Evolutionary conservation across 2,797 vertebrate species (phyloP), one percentile per base, ranked within the genome.

Genomic region (Microctenopoma lineatum): DNA sequence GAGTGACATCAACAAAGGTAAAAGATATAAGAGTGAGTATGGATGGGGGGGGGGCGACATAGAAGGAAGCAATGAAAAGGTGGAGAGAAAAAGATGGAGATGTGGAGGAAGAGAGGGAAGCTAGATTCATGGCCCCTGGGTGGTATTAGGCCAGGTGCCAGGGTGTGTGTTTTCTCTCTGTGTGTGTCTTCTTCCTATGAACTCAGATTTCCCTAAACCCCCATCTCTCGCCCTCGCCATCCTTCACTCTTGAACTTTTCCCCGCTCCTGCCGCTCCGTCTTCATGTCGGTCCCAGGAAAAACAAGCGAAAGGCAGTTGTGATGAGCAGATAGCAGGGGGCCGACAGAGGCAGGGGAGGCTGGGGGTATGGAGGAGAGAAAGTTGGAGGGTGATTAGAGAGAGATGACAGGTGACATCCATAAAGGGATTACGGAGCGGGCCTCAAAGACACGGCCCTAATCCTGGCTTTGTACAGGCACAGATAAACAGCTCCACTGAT

Each of bases 391-490:
- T 90, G 92, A 92, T 93, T 92, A 89, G 90, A 87, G 86, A 80
- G 86, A 91, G 91, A 92, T 92, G 93, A 93, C 92, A 93, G 93
- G 92, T 93, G 92, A 93, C 91, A 92, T 92, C 91, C 90, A 90
- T 90, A 89, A 90, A 93, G 88, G 92, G 92, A 93, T 93, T 93
- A 93, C 53, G 67, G 84, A 74, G 85, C 77, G 70, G 90, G 84
- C 90, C 89, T 90, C 89, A 92, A 91, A 92, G 87, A 90, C 91
- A 89, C 88, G 84, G 84, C 82, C 88, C 87, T 94, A 94, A 94
- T 94, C 92, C 93, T 80, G 83, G 84, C 93, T 93, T 93, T 94
- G 92, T 93, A 87, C 83, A 67, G 87, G 66, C 83, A 41, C 87
- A 90, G 93, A 93, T 94, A 93, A 92, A 94, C 92, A 93, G 90